Evolutionary conservation across 1,140 invertebrate genomes (phyloP).

Genomic region (Proctacanthus coquilletti): DNA sequence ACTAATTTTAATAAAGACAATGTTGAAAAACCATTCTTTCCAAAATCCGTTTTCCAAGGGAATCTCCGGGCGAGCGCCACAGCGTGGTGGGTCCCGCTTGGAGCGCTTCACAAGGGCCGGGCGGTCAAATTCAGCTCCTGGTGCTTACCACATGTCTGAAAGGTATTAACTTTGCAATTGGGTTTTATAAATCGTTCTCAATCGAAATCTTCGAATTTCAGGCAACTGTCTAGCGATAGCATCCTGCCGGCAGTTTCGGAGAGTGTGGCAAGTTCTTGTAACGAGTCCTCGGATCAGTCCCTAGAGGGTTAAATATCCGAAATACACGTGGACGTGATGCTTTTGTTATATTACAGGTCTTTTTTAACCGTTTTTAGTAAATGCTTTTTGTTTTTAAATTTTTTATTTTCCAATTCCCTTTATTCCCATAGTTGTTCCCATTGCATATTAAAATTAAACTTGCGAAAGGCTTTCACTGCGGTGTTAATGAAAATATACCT

Average conservation of each 20-base stretch:
- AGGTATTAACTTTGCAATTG: conserved; percentile 14
- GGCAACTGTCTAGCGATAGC: conserved; percentile 16
- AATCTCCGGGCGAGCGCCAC: conserved; percentile 10
- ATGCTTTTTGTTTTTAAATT: too few relatives aligned
- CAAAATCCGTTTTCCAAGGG: conserved; percentile 33
- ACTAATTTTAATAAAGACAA: conserved; percentile 84
- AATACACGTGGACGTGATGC: too few relatives aligned
- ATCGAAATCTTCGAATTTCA: conserved; percentile 5
- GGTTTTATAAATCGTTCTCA: background rate
- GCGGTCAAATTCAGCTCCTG: conserved; percentile 57
- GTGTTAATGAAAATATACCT: too few relatives aligned
- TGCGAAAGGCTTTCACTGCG: too few relatives aligned
- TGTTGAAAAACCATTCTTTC: conserved; percentile 90
- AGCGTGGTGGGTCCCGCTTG: conserved; percentile 13
- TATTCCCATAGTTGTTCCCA: too few relatives aligned
- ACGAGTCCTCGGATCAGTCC: background rate
- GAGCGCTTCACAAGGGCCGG: conserved; percentile 33
- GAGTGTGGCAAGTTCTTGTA: conserved; percentile 8
- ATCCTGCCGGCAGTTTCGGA: conserved; percentile 16
- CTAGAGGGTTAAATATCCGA: too few relatives aligned
- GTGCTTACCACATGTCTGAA: conserved; percentile 42
- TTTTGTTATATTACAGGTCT: too few relatives aligned
- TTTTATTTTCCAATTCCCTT: too few relatives aligned
- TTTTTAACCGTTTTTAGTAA: too few relatives aligned
- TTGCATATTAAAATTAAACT: too few relatives aligned